Evolutionary conservation across 2,888 invertebrate genomes (phyloP).

Genomic region (Sinhomidia bicolor): DNA sequence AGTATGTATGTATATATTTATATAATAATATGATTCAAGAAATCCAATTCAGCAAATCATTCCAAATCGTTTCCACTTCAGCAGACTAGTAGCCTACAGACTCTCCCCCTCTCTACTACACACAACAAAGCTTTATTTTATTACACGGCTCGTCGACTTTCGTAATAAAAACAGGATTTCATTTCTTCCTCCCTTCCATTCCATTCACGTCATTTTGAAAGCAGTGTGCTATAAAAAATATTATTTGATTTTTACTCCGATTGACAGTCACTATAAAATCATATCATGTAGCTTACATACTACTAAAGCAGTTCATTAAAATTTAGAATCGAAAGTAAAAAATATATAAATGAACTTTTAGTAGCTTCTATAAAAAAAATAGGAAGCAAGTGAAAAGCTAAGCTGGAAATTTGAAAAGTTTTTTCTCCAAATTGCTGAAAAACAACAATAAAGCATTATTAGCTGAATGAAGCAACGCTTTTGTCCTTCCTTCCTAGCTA

Average conservation of each 20-base stretch:
- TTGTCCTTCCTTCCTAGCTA: background rate
- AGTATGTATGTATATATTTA: too few relatives aligned
- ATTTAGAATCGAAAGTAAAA: background rate
- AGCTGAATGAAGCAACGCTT: background rate
- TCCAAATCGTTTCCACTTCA: slow-evolving; percentile 20
- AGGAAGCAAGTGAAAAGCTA: background rate
- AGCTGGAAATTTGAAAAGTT: background rate
- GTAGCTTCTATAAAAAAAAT: background rate
- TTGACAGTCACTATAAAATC: slow-evolving; percentile 3
- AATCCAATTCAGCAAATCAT: slow-evolving; percentile 1
- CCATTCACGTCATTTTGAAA: background rate
- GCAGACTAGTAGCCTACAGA: background rate
- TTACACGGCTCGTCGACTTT: slow-evolving; percentile 20
- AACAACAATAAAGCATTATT: background rate
- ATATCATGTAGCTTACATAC: too few relatives aligned
- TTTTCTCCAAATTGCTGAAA: background rate
- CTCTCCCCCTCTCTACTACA: too few relatives aligned
- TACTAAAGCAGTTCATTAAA: slow-evolving; percentile 13
- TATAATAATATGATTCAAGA: background rate
- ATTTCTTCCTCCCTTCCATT: background rate
- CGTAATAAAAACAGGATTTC: slow-evolving; percentile 14
- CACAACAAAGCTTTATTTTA: background rate
- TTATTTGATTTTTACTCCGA: background rate
- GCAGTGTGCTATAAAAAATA: background rate
- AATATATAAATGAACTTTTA: too few relatives aligned